These are phyloP conservation scores for Clepsis dumicolana DNA, from an alignment of 2,888 invertebrate genomes.

Conservation along the genomic window DNA sequence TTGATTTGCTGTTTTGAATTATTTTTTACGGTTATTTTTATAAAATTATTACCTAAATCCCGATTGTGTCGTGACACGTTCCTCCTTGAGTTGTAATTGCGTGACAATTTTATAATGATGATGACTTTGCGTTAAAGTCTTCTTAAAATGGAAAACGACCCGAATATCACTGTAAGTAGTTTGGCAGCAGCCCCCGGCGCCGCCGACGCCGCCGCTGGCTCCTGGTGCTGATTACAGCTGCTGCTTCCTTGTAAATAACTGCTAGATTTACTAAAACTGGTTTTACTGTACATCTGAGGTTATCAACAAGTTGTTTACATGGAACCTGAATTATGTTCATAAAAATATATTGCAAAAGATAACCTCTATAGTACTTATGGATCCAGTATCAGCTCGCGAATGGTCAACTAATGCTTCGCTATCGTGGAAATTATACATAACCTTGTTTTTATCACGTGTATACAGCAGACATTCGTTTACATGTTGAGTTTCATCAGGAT, in stretches of 20 bases:
- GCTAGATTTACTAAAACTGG: conserved; percentile 28
- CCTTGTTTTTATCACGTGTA: conserved; percentile 1
- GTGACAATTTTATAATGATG: conserved; percentile 71
- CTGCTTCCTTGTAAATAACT: conserved; percentile 1
- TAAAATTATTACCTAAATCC: conserved; percentile 82
- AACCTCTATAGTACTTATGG: conserved; percentile 1
- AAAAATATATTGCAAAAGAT: conserved; percentile 9
- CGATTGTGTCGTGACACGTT: conserved; percentile 77
- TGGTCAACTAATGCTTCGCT: not conserved
- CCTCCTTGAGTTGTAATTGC: conserved; percentile 71
- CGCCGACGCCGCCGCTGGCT: not conserved
- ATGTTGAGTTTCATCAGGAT: not conserved
- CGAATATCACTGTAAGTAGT: conserved; percentile 82
- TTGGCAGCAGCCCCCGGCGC: not conserved
- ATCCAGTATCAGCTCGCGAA: conserved; percentile 2
- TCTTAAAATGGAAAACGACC: conserved; percentile 83
- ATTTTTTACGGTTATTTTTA: conserved; percentile 83
- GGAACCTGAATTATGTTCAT: conserved; percentile 6
- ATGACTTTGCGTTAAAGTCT: conserved; percentile 78
- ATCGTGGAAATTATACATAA: conserved; percentile 1
- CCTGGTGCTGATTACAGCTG: not conserved
- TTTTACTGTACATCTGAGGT: not conserved
- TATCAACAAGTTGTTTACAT: conserved; percentile 29
- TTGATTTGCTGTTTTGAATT: conserved; percentile 81
- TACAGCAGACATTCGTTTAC: not conserved